phyloP scores from a whole-genome alignment of 1,140 invertebrate species.

The Drosophila sp. region DNA sequence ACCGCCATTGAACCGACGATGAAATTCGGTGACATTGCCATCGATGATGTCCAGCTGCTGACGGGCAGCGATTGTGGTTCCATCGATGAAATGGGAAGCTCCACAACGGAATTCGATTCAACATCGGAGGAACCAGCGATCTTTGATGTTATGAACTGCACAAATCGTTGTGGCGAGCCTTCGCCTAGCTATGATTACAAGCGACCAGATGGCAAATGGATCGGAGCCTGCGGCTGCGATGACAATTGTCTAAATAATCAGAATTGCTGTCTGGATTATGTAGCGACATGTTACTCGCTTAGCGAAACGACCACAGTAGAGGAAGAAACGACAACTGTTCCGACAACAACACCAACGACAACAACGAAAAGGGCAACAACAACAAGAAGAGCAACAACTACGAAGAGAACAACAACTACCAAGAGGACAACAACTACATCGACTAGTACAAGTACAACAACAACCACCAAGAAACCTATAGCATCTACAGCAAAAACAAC shows the following conservation, averaged over 20 bases:
- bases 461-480: not conserved
- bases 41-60: constrained; percentile 75
- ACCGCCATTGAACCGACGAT: constrained; percentile 44
- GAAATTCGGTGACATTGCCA: constrained; percentile 71
- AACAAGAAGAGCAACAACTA: constrained; percentile 13
- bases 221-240: constrained; percentile 54
- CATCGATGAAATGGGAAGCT: constrained; percentile 18
- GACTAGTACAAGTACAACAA: constrained; percentile 15
- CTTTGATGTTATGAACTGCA: constrained; percentile 58
- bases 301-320: not conserved
- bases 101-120: constrained; percentile 33
- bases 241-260: constrained; percentile 32
- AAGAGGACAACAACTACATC: constrained; percentile 12
- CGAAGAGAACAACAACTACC: constrained; percentile 18
- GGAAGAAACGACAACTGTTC: not conserved
- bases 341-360: constrained; percentile 9
- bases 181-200: not conserved
- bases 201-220: not conserved
- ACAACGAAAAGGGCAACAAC: constrained; percentile 18
- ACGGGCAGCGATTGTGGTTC: constrained; percentile 59
- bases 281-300: not conserved
- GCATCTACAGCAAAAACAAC: constrained; percentile 8
- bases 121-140: constrained; percentile 13
- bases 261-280: constrained; percentile 65
- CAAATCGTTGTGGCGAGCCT: constrained; percentile 45